Evolutionary conservation across 2,888 invertebrate genomes (phyloP).

Genomic region (Tenthredo amoena): DNA sequence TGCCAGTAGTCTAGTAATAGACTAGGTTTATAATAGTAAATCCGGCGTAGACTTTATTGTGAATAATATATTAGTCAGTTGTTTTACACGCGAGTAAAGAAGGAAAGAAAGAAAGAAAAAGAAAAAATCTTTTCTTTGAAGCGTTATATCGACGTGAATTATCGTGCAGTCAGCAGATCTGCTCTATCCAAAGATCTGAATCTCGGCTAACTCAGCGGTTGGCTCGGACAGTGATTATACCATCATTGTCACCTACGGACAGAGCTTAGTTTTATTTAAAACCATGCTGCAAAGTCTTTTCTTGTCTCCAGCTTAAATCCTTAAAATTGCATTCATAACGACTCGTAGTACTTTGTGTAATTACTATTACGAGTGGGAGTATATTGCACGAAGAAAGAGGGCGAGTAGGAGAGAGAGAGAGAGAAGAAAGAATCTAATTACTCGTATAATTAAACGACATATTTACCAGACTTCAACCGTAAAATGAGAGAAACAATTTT

Average conservation of each 20-base stretch:
- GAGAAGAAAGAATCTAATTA: not conserved
- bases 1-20: not conserved
- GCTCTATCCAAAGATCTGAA: conserved; percentile 44
- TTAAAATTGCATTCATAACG: not conserved
- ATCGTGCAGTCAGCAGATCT: conserved; percentile 36
- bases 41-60: not conserved
- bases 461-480: not conserved
- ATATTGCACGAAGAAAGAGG: not conserved
- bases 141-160: not conserved
- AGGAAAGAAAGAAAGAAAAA: not conserved
- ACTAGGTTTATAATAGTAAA: not conserved
- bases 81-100: conserved; percentile 9
- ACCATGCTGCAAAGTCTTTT: not conserved
- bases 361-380: not conserved
- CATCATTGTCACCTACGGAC: conserved; percentile 1
- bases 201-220: conserved; percentile 44
- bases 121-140: not conserved
- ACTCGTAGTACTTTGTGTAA: not conserved
- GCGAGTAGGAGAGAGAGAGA: not conserved
- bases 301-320: not conserved
- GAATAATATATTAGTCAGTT: not conserved
- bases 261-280: not conserved
- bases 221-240: conserved; percentile 22
- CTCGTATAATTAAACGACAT: conserved; percentile 9
- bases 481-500: not conserved